Percentiles rank a stretch among this genome's conserved stretches.
phyloP scores from a whole-genome alignment of 2,797 vertebrate species.

The Cottoperca gobio region DNA sequence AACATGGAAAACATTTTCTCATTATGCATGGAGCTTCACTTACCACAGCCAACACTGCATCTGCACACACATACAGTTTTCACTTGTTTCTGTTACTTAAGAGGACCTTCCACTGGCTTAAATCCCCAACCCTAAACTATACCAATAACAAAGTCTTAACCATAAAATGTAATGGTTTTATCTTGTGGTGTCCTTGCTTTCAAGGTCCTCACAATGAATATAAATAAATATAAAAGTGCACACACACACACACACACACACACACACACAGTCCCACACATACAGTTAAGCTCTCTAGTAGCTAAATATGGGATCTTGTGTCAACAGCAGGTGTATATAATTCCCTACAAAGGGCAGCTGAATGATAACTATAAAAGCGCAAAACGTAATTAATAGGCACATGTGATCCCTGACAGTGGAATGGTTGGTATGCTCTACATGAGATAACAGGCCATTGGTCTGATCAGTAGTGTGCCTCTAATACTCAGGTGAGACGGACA shows the following conservation, averaged over 20 bases:
- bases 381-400: conserved; percentile 64
- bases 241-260: conserved; percentile 1
- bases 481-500: conserved; percentile 65
- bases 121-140: not conserved
- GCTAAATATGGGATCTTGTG: conserved; percentile 42
- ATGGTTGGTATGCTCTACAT: conserved; percentile 39
- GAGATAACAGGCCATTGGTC: conserved; percentile 40
- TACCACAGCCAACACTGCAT: not conserved
- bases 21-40: conserved; percentile 2
- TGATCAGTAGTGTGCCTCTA: conserved; percentile 34
- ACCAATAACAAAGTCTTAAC: not conserved
- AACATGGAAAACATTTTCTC: conserved; percentile 20
- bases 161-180: not conserved
- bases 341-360: conserved; percentile 60
- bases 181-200: not conserved
- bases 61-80: not conserved
- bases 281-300: conserved; percentile 31
- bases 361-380: conserved; percentile 66
- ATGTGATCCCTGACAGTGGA: conserved; percentile 50
- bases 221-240: not conserved
- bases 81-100: not conserved
- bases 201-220: conserved; percentile 28
- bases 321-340: conserved; percentile 66
- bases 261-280: conserved; percentile 5
- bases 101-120: not conserved